Evolutionary conservation across 1,140 invertebrate species (phyloP).

Genomic region (Heliconius congener): DNA sequence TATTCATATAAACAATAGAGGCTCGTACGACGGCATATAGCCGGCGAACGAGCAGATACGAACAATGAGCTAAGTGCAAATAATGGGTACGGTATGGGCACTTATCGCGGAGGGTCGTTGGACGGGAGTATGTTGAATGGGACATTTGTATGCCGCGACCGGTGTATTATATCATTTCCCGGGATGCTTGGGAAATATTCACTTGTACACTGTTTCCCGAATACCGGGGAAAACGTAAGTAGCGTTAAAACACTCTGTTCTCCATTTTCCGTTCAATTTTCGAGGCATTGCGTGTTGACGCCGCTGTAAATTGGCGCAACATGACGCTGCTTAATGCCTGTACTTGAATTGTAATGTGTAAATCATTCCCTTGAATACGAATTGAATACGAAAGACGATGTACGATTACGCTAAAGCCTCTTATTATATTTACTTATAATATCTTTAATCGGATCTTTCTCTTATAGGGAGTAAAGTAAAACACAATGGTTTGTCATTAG

Average conservation of each 20-base stretch:
- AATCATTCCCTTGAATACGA: no score
- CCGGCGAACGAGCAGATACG: slow-evolving; percentile 34
- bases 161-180: not conserved
- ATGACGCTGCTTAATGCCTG: no score
- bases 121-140: slow-evolving; percentile 22
- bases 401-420: no score
- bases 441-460: no score
- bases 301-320: no score
- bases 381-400: no score
- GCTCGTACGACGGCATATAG: slow-evolving; percentile 31
- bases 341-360: no score
- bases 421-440: no score
- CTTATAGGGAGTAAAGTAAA: not conserved
- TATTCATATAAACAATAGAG: slow-evolving; percentile 30
- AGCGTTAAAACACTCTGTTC: no score
- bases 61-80: slow-evolving; percentile 62
- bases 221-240: no score
- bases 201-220: not conserved
- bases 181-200: not conserved
- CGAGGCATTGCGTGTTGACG: no score
- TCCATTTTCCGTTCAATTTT: no score
- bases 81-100: slow-evolving; percentile 42
- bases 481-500: not conserved
- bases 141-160: slow-evolving; percentile 19
- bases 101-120: slow-evolving; percentile 48